Evolutionary conservation across 2,113 vertebrate genomes (phyloP), one percentile per base, ranked within the genome.

Genomic region (Ptychochromis oligacanthus): DNA sequence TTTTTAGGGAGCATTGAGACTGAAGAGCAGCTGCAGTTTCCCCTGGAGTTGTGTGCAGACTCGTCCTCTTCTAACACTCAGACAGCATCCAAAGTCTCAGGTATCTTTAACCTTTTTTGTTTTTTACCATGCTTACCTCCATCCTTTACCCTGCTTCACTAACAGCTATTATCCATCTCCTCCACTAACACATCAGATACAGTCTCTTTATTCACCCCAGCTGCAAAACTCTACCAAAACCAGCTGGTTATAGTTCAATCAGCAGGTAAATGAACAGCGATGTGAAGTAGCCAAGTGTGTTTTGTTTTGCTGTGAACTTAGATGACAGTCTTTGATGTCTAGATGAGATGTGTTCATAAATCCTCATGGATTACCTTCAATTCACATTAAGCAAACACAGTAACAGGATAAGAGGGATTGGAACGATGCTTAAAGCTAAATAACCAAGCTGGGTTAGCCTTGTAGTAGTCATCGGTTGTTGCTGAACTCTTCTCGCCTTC

Each of bases 21-120:
- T 22, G 98, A 99, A 84, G 98, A 99, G 54, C 97, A 97, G 86
- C 96, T 99, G 28, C 98, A 99, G 67, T 99, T 99, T 91, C 93
- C 97, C 1, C 17, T 99, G 94, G 98, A 99, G 90, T 96, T 99
- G 87, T 96, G 93, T 61, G 95, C 97, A 22, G 98, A 99, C 82
- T 88, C 95, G 0, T 94, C 96, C 36, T 94, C 95, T 70, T 67
- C 95, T 89, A 96, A 95, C n/a, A 90, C 95, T 31, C 97, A 97
- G 87, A 93, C 94, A 20, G 93, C 96, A 34, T 90, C 96, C 74
- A 98, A 97, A 97, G 95, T 96, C 96, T 90, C 94, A 94, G 97
- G 97, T 95, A 93, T 14, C 4, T 85, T 77, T 75, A 38, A 83
- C 5, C 2, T 56, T 6, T 77, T 31, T 28, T 22, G 20, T 5